Evolutionary conservation across 1,140 invertebrate genomes (phyloP), one percentile per base, ranked within the genome.

Genomic region (Drosophila grimshawi): DNA sequence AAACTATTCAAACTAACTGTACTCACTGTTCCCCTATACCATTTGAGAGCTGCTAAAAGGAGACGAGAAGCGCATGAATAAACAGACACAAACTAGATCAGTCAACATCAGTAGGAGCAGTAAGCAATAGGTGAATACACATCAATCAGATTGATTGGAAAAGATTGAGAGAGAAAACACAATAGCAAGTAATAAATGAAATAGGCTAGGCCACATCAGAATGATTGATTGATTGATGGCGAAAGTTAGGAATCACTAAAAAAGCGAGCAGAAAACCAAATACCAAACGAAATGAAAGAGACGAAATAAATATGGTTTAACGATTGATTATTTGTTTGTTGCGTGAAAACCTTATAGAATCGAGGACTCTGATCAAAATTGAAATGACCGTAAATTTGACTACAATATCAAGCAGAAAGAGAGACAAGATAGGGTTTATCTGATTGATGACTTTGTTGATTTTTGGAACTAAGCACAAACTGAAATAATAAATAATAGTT

Each of bases 361-460:
- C 19, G 19, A 19, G 19, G 19, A 19, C 19, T 19, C 19, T 19
- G 19, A 19, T 19, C 35, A 41, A 10, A 41, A 10, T 41, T 0
- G n/a, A 43, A 43, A n/a, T 43, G 39, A 43, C 10, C 39, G 39
- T 6, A 43, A 43, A 41, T n/a, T 4, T 43, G 3, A 43, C 0
- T n/a, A n/a, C 39, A n/a, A 43, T n/a, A n/a, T 43, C 39, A 43
- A n/a, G 39, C n/a, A 43, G 3, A n/a, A 43, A 43, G 10, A 11
- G 30, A 48, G 33, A 3, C n/a, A 32, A 32, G 27, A 29, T 6
- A 45, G 41, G 41, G 4, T 52, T 37, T 35, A 67, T 61, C 46
- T 43, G 35, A 55, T 60, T 71, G 37, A 78, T 35, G n/a, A 33
- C 8, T 64, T 53, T 39, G 35, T 55, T 45, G 48, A 11, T 19